Evolutionary conservation across 2,888 invertebrate genomes (phyloP).

Genomic region (Colostygia pectinataria): DNA sequence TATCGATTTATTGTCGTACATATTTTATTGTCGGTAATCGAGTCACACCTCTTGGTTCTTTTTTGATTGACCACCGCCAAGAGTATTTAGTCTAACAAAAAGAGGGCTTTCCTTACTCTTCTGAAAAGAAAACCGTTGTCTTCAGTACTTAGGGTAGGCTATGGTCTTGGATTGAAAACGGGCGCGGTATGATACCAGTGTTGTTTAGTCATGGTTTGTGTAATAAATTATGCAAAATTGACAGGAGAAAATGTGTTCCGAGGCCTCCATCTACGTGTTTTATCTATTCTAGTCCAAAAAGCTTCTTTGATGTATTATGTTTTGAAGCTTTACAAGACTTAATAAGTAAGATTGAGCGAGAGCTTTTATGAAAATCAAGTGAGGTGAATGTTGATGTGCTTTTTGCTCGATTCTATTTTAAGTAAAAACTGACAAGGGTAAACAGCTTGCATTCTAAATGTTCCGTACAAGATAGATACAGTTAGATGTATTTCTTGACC

Average conservation of each 20-base stretch:
- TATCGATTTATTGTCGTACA: no score
- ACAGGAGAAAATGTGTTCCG: constrained; percentile 48
- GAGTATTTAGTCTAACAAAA: no score
- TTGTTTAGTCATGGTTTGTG: constrained; percentile 55
- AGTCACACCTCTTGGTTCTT: no score
- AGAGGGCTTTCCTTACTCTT: no score
- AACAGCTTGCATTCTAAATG: no score
- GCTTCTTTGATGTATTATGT: constrained; percentile 35
- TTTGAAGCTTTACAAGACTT: constrained; percentile 17
- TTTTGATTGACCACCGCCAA: no score
- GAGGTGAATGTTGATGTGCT: neutral
- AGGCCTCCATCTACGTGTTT: constrained; percentile 44
- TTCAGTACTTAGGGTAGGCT: no score
- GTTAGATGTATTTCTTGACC: no score
- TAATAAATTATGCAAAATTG: constrained; percentile 59
- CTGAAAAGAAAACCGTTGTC: no score
- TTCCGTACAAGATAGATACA: no score
- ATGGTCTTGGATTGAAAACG: constrained; percentile 29
- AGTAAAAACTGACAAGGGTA: neutral
- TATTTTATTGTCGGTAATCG: no score
- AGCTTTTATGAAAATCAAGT: constrained; percentile 17
- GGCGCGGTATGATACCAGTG: constrained; percentile 38
- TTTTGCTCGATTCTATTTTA: neutral
- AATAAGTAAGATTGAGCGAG: constrained; percentile 12
- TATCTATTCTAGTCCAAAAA: constrained; percentile 44